Evolutionary conservation across 2,113 vertebrate species (phyloP), one percentile per base, ranked within the genome.

Genomic region (Centropristis striata): DNA sequence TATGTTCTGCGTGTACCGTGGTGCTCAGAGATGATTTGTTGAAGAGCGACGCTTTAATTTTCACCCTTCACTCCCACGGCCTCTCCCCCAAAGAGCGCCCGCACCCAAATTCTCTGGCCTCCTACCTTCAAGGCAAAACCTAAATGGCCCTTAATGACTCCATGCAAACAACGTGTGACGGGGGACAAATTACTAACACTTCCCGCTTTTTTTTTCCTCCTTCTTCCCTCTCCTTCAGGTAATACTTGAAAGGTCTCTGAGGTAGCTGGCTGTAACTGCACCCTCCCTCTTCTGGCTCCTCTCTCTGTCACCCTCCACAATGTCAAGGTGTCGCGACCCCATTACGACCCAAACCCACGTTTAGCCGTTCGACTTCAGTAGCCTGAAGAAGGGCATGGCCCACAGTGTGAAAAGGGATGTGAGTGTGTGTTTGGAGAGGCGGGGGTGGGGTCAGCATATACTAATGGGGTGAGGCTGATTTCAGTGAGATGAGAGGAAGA

Each of bases 161-260:
- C 86, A 88, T 90, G 92, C 92, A 90, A 93, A 90, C 90, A 91
- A 89, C n/a, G 80, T 93, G 92, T 92, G 93, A 92, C 68, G 89
- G 87, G 88, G 87, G 91, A 94, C 93, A 94, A 95, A 95, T 94
- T 92, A 90, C 91, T 54, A 32, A 82, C 44, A 78, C 87, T 87
- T 87, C 84, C 74, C 60, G 70, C 76, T 73, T 76, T 27, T 80
- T 61, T 32, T 39, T 13, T 18, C n/a, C 49, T 60, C 75, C 73
- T 65, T 63, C 70, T 58, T 69, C 84, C 86, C 82, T 71, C 84
- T 86, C 82, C 72, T 86, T 90, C 85, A 90, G 90, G 87, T 92
- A 80, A 90, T 70, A 88, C 81, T 88, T 91, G 87, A 91, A 90
- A 87, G 90, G 67, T 71, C 74, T 82, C 36, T 1, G 71, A 81